Evolutionary conservation across 2,113 vertebrate species (phyloP), one percentile per base, ranked within the genome.

Genomic region (Anthoscopus minutus): DNA sequence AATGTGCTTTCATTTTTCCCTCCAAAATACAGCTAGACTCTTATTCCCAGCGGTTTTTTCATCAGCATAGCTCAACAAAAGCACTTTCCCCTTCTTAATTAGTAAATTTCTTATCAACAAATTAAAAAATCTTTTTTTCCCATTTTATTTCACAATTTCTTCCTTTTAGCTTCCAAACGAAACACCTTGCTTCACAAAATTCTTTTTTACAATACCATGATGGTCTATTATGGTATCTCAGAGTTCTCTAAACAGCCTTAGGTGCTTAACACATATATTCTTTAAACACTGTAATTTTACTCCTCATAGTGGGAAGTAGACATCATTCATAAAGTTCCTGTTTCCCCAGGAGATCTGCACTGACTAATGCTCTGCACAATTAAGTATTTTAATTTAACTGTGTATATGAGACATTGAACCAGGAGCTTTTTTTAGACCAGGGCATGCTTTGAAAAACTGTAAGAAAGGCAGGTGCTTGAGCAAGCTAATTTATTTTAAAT

Each of bases 361-460:
- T 77, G 76, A 48, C 58, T 90, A 93, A 83, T 37, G 31, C n/a
- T 92, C 53, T 66, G 33, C 51, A 83, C 79, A 86, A 73, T 86
- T 95, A 89, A 91, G 51, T 50, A n/a, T 93, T 94, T 93, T 89
- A 86, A 82, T 94, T 80, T 92, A 82, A 82, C 80, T 88, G 42
- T 65, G 15, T 60, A 37, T 77, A 54, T 37, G 40, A 93, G 40
- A 83, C 10, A 4, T 51, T 66, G 47, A 86, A 94, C 27, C 23
- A 80, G 44, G 45, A 72, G 16, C 7, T 95, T 87, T 89, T 73
- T 77, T 62, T 64, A 73, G 78, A 85, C 25, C 9, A 4, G 54
- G 30, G 20, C 64, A 56, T 37, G 42, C 33, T 92, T 91, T 74
- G 44, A 91, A 92, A 91, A 86, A 62, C 15, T 47, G 4, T 66